Evolutionary conservation across 2,888 invertebrate genomes (phyloP), one percentile per base, ranked within the genome.

Genomic region (Endomychus coccineus): DNA sequence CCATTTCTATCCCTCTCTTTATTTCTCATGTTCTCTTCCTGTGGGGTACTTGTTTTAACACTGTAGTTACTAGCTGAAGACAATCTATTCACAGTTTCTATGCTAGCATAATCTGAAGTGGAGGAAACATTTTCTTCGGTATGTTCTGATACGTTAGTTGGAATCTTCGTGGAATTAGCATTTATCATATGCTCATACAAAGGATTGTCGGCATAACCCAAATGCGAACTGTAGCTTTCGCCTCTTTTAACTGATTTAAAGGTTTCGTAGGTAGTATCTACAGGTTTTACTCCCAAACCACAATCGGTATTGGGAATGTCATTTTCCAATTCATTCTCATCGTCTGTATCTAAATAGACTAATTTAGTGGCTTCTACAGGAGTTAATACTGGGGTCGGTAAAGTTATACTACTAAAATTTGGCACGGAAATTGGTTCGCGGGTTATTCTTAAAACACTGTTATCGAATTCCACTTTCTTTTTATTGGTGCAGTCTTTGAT

Each of bases 31-130:
- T 54, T 58, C 30, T 66, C 64, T 12, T 65, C 66, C 39, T 58
- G 58, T 32, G 60, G 61, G 6, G 50, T 71, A 37, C 59, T 61
- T 3, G 62, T 63, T 44, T 65, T 65, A 14, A 64, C 61, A 40
- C 66, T 69, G 44, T 68, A 68, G 45, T 62, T 68, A 43, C 68
- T 69, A 12, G 66, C 67, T 1, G 72, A 73, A 2, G 74, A 70
- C 27, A 73, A 55, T 17, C 74, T 60, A 56, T 75, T 74, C 13
- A 79, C 75, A 0, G 74, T 73, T 61, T 82, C 83, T 30, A 82
- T 80, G 55, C 83, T 82, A 34, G 80, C 82, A 60, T 83, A 84
- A 55, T 83, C 83, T 3, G 83, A 83, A 1, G 83, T 83, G 0
- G 80, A 79, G 1, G 80, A 80, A 42, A 71, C 55, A 41, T 74